A percentile compares a stretch with the other conserved stretches of the same genome.
phyloP scores from a whole-genome alignment of 1,140 invertebrate genomes.

The Battus philenor region DNA sequence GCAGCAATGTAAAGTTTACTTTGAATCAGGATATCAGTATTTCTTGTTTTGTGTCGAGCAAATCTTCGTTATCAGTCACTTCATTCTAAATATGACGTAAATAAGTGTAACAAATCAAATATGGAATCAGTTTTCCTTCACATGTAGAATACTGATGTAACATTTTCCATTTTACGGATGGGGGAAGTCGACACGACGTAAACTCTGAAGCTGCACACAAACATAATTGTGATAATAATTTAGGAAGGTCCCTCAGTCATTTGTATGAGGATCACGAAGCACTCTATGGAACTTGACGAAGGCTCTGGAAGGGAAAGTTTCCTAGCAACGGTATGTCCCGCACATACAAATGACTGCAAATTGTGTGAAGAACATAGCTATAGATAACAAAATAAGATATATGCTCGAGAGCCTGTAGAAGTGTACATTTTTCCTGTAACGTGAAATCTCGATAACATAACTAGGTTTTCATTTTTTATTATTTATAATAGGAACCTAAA shows the following conservation, averaged over 20 bases:
- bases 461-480: too few species aligned
- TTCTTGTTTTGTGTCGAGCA: not conserved
- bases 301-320: constrained; percentile 59
- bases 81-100: not conserved
- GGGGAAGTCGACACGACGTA: constrained; percentile 24
- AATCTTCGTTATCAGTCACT: not conserved
- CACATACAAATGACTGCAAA: constrained; percentile 64
- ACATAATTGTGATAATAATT: constrained; percentile 38
- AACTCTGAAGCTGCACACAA: constrained; percentile 18
- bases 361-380: constrained; percentile 34
- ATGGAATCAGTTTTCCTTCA: constrained; percentile 11
- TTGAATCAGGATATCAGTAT: too few species aligned
- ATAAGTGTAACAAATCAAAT: constrained; percentile 11
- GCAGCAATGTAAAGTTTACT: too few species aligned
- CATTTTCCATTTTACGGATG: constrained; percentile 17
- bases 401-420: too few species aligned
- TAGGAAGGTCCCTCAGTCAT: constrained; percentile 25
- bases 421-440: too few species aligned
- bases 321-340: constrained; percentile 36
- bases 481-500: too few species aligned
- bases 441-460: too few species aligned
- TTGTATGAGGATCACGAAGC: constrained; percentile 57
- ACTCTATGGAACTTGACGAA: constrained; percentile 64
- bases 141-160: constrained; percentile 6
- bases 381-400: too few species aligned